Percentiles rank a stretch among this genome's conserved stretches.
Evolutionary conservation across 2,113 vertebrate species (phyloP).

Genomic region (Ceyx melanurus): DNA sequence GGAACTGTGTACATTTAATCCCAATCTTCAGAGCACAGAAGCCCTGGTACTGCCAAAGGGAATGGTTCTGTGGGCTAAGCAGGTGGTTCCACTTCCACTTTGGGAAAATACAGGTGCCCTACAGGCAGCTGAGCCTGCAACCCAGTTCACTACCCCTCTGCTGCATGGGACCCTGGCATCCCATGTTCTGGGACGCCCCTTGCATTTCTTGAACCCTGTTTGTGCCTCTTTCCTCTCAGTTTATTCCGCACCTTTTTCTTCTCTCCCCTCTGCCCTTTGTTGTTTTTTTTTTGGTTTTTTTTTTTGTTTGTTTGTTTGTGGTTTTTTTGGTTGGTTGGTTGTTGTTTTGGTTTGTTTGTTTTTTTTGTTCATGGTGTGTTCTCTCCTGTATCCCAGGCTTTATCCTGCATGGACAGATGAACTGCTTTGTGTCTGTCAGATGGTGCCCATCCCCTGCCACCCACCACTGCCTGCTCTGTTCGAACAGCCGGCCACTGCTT

Average conservation of each 20-base stretch:
- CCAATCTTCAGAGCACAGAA: neutral
- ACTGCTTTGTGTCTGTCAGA: neutral
- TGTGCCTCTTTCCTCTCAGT: neutral
- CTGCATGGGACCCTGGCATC: fast-evolving
- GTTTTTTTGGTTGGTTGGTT: no score
- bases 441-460: neutral
- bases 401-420: neutral
- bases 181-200: neutral
- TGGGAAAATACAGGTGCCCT: neutral
- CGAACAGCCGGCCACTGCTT: neutral
- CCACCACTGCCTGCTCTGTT: neutral
- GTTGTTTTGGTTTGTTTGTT: neutral
- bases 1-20: neutral
- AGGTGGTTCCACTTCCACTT: neutral
- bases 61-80: neutral
- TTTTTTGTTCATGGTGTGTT: neutral
- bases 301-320: no score
- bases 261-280: neutral
- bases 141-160: neutral
- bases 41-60: neutral
- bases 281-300: no score
- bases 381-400: neutral
- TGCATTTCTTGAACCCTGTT: neutral
- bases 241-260: neutral
- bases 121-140: neutral